Percentiles rank a stretch among this genome's conserved stretches.
Conservation (phyloP, 1,140 invertebrate species). For the Trialeurodes vaporariorum region DNA sequence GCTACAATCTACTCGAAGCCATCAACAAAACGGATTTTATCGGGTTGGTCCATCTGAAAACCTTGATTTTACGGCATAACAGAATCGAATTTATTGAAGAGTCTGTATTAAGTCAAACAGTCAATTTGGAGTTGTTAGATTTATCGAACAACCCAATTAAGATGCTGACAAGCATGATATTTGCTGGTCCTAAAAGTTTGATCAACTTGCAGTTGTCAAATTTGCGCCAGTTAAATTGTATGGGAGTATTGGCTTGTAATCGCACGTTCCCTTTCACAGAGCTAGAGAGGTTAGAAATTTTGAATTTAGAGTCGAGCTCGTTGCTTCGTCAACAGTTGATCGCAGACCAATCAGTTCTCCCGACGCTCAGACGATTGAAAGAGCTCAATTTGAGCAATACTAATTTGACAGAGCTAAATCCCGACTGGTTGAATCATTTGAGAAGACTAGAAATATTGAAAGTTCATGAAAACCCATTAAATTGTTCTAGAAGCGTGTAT, state of each 20-base stretch:
- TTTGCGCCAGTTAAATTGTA: not conserved
- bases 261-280: slow-evolving; percentile 11
- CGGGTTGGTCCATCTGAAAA: not conserved
- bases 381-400: slow-evolving; percentile 7
- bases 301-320: not conserved
- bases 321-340: not conserved
- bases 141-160: slow-evolving; percentile 10
- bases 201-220: not conserved
- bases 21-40: not conserved
- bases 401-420: not conserved
- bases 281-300: not conserved
- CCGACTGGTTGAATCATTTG: not conserved
- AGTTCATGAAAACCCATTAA: not conserved
- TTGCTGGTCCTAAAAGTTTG: slow-evolving; percentile 5
- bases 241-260: not conserved
- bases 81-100: slow-evolving; percentile 1
- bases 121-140: slow-evolving; percentile 6
- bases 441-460: slow-evolving; percentile 2
- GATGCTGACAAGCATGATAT: slow-evolving; percentile 5
- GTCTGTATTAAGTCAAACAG: not conserved
- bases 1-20: slow-evolving; percentile 46
- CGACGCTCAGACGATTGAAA: slow-evolving; percentile 6
- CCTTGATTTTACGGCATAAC: slow-evolving; percentile 3
- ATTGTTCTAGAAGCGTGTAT: not conserved
- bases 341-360: slow-evolving; percentile 2